Conservation (phyloP, 2,888 invertebrate genomes). For the Tethea ocularis region DNA sequence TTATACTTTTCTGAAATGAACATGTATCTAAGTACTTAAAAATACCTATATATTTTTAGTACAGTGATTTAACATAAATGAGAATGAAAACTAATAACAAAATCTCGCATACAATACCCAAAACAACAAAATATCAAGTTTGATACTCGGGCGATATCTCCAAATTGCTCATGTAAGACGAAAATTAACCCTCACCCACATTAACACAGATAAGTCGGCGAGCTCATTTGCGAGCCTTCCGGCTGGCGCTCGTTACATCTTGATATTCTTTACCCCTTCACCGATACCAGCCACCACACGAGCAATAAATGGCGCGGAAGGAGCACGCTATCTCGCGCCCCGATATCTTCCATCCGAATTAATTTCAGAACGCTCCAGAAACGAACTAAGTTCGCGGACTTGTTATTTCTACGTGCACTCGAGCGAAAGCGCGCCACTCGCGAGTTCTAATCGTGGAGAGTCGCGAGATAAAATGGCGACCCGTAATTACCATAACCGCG, state of each 20-base stretch:
- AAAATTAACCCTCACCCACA: constrained; percentile 83
- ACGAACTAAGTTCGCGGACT: constrained; percentile 80
- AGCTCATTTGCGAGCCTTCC: constrained; percentile 84
- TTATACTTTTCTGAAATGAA: too few species aligned
- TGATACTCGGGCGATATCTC: constrained; percentile 68
- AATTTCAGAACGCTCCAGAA: constrained; percentile 78
- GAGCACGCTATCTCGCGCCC: constrained; percentile 77
- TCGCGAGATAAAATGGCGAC: constrained; percentile 82
- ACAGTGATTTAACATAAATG: too few species aligned
- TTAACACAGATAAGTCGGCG: constrained; percentile 82
- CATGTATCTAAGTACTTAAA: too few species aligned
- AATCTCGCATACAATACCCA: constrained; percentile 38
- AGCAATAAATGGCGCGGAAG: constrained; percentile 84
- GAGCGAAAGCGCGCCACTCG: constrained; percentile 58
- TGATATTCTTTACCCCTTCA: constrained; percentile 84
- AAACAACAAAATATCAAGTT: constrained; percentile 64
- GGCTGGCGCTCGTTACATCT: constrained; percentile 81
- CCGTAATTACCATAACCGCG: constrained; percentile 82
- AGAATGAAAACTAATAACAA: constrained; percentile 30
- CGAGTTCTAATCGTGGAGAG: constrained; percentile 75
- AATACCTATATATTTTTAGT: too few species aligned
- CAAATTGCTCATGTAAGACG: constrained; percentile 82
- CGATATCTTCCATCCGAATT: constrained; percentile 84
- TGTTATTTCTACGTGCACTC: constrained; percentile 77
- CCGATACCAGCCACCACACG: constrained; percentile 80